Percentiles rank a stretch among this genome's conserved stretches.
Conservation (phyloP, 2,797 vertebrate species). For the Betta splendens region DNA sequence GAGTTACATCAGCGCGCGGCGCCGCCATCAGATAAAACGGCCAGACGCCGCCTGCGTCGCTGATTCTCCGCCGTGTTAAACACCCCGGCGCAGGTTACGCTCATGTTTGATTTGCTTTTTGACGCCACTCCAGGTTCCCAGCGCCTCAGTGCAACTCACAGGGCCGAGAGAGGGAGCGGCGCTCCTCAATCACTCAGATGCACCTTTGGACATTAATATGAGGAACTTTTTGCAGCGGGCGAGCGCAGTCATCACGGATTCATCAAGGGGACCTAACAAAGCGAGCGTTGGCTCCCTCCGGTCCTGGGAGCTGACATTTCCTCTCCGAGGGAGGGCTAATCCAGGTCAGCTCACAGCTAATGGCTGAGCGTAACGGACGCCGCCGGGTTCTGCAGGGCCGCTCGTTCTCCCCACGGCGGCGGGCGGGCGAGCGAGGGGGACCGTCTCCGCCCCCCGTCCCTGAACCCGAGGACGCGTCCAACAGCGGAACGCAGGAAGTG, state of each 20-base stretch:
- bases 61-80: conserved; percentile 4
- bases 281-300: conserved; percentile 39
- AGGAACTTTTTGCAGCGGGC: conserved; percentile 29
- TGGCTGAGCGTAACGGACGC: conserved; percentile 43
- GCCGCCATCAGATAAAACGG: conserved; percentile 39
- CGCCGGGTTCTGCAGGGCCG: conserved; percentile 27
- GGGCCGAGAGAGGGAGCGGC: too few species aligned
- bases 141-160: too few species aligned
- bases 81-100: neutral
- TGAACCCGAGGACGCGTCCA: conserved; percentile 27
- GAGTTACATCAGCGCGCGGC: conserved; percentile 41
- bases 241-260: conserved; percentile 58
- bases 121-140: neutral
- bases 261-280: conserved; percentile 45
- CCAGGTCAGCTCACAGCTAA: conserved; percentile 55
- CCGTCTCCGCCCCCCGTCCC: conserved; percentile 4
- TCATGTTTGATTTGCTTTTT: neutral
- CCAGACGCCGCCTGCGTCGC: neutral
- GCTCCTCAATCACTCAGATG: neutral
- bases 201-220: conserved; percentile 41
- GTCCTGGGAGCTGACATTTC: conserved; percentile 54
- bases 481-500: conserved; percentile 12
- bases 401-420: conserved; percentile 19
- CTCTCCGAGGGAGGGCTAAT: conserved; percentile 46
- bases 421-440: too few species aligned